Evolutionary conservation across 2,797 vertebrate species (phyloP), one percentile per base, ranked within the genome.

Genomic region (Poeciliopsis presidionis): DNA sequence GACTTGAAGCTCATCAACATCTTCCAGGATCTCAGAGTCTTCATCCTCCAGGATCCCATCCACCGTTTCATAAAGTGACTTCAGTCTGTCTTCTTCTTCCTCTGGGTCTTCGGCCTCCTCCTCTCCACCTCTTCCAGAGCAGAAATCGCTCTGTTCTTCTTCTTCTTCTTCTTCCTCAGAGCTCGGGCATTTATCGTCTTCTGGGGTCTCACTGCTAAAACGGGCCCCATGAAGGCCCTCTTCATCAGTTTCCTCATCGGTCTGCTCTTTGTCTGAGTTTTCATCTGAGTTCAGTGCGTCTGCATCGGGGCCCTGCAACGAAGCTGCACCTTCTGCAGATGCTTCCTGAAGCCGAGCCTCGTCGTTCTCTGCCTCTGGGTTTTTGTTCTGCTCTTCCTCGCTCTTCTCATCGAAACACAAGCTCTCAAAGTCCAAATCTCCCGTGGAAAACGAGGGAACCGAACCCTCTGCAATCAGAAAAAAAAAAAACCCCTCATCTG

Each of bases 361-460:
- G 11, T 91, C 87, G 75, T 86, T 80, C 47, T 86, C 81, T 83
- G 79, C 83, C 55, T 20, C 30, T 46, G 61, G 4, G 2, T 57
- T 84, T 80, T 86, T 73, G 65, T 33, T 39, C n/a, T 74, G n/a
- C 5, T 84, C 75, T 43, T 79, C 72, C 39, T 86, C 86, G 53
- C 45, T 55, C 28, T 39, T 83, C 76, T 90, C 91, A 30, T 90
- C 86, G 75, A 88, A 91, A 78, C 83, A 41, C 7, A 94, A 78
- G 80, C 80, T 82, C 65, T 94, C 94, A 91, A 95, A 94, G 79
- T 94, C 92, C 85, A 93, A 79, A 63, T 95, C 93, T 82, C 70
- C 91, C 33, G 91, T 91, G 5, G 74, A n/a, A 11, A 91, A 91
- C 0, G 85, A 82, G 47, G 86, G 59, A 80, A 82, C 51, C 65